Conservation (phyloP, 2,888 invertebrate species). For the Platycnemis pennipes region DNA sequence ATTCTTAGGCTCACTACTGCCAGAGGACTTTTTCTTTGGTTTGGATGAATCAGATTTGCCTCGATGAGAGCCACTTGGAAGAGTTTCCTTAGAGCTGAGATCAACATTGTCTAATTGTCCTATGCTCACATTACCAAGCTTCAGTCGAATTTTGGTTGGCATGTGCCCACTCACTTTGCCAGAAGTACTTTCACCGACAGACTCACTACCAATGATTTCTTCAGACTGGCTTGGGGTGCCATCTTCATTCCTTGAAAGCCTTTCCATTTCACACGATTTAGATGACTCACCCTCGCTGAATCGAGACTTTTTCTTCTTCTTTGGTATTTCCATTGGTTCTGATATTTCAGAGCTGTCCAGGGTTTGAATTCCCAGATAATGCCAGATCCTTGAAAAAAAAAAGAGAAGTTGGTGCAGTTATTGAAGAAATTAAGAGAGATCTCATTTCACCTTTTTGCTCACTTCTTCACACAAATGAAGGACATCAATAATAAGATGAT, state of each 20-base stretch:
- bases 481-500: no score
- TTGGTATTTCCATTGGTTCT: conserved; percentile 70
- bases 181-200: neutral
- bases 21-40: conserved; percentile 60
- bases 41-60: conserved; percentile 80
- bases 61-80: conserved; percentile 82
- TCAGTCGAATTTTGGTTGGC: conserved; percentile 73
- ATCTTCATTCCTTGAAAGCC: neutral
- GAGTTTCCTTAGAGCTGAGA: conserved; percentile 72
- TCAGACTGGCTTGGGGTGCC: neutral
- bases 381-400: conserved; percentile 84
- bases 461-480: no score
- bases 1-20: conserved; percentile 20
- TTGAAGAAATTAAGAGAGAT: neutral
- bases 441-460: no score
- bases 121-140: conserved; percentile 75
- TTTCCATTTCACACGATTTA: neutral
- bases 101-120: conserved; percentile 74
- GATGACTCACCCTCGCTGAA: conserved; percentile 34
- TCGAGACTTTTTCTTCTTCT: conserved; percentile 60
- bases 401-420: neutral
- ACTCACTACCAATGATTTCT: conserved; percentile 47
- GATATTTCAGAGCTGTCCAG: conserved; percentile 80
- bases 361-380: conserved; percentile 86
- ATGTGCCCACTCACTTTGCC: neutral